Base-by-base conservation (phyloP, 2,888 invertebrate species). In the Sericinus montela region DNA sequence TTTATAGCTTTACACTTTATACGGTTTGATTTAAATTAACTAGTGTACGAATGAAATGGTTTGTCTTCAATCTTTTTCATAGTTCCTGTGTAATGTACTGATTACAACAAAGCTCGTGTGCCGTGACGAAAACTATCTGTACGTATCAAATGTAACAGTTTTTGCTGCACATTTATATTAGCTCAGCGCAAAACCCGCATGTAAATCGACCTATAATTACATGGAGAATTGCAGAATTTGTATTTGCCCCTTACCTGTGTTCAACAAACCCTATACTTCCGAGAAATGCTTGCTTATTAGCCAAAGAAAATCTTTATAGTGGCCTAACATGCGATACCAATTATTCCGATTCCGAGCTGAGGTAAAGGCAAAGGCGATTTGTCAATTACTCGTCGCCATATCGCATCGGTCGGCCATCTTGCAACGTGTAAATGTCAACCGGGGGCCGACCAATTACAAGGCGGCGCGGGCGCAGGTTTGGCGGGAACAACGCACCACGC, bases 391-490 rank as follows among this genome's bases (percentile, higher is more conserved):
- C 72, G 75, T 79, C 81, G 69, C 64, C 71, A 74, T 80, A 77
- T 78, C 79, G 74, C 75, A 65, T 69, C 72, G 70, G 58, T 75
- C 84, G 72, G 84, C 85, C 85, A 86, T 87, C 85, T 86, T 84
- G 83, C 57, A 55, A 69, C 84, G 74, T 82, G 87, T 85, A 83
- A 82, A 82, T 82, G 87, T 87, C 87, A 85, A 72, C 76, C 72
- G 72, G 71, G 78, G 71, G 78, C 70, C 80, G 78, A 84, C 87
- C 87, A 88, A 87, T 88, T 87, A 87, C 86, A 84, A 75, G 72
- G 56, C 70, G 66, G 79, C 81, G 81, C 82, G 71, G 69, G 82
- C 83, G 81, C 82, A 70, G 55, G 53, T 69, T 68, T 78, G 81
- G 80, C 82, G 79, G 75, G 73, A 73, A 82, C 84, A 80, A 74